phyloP scores from a whole-genome alignment of 53 echinoderm and acorn worm genomes.

The Zoroaster sp. region DNA sequence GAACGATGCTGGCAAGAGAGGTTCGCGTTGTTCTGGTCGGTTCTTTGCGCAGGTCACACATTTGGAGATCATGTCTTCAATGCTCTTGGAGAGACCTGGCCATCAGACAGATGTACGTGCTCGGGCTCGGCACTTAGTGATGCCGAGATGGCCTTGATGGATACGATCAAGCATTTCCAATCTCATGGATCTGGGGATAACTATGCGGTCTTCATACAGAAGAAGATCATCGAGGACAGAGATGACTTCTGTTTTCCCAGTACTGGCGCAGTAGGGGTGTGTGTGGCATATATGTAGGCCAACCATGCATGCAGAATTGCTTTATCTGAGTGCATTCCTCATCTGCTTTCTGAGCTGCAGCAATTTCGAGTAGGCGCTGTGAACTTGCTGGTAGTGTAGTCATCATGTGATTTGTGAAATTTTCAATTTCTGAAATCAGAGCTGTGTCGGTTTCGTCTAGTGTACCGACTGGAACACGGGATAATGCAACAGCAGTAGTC shows the following conservation, averaged over 20 bases:
- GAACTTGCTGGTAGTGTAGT: slow-evolving; percentile 45
- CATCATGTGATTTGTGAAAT: not conserved
- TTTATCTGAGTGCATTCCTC: slow-evolving; percentile 26
- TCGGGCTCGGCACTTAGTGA: slow-evolving; percentile 60
- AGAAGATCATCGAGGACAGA: slow-evolving; percentile 1
- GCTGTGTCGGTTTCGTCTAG: not conserved
- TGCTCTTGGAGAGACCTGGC: slow-evolving; percentile 59
- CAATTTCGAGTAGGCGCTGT: slow-evolving; percentile 28
- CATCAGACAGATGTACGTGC: slow-evolving; percentile 64
- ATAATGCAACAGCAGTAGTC: slow-evolving; percentile 52
- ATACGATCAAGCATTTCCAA: slow-evolving; percentile 34
- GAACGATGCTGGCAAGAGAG: slow-evolving; percentile 24
- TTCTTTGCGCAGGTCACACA: slow-evolving; percentile 50
- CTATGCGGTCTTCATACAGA: slow-evolving; percentile 50
- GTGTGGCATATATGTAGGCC: slow-evolving; percentile 37
- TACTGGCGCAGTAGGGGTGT: slow-evolving; percentile 6
- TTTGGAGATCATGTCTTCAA: slow-evolving; percentile 32
- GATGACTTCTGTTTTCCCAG: slow-evolving; percentile 6
- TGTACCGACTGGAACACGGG: slow-evolving; percentile 36
- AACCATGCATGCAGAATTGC: slow-evolving; percentile 34
- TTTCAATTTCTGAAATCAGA: slow-evolving; percentile 33
- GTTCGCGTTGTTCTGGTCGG: slow-evolving; percentile 43
- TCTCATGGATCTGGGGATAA: slow-evolving; percentile 51
- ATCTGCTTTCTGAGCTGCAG: slow-evolving; percentile 42
- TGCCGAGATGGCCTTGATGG: slow-evolving; percentile 63